Percentiles rank a stretch among this genome's conserved stretches.
These are phyloP conservation scores for Zaprionus kolodkinae DNA, from an alignment of 1,140 invertebrate genomes.

Conservation along the genomic window DNA sequence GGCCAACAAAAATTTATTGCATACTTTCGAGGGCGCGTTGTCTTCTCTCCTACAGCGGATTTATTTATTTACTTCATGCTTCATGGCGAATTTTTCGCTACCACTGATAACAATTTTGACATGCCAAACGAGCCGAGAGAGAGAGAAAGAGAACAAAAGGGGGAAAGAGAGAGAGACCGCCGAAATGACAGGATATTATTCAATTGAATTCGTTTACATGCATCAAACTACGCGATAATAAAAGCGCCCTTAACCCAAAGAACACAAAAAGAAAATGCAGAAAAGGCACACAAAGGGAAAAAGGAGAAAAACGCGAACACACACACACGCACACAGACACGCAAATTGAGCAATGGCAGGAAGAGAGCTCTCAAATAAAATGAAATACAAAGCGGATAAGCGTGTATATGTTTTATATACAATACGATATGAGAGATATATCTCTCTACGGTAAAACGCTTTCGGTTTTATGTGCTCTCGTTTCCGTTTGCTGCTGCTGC, in stretches of 20 bases:
- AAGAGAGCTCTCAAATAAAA: conserved; percentile 27
- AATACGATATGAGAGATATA: conserved; percentile 49
- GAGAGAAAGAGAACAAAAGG: not conserved
- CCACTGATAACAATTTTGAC: conserved; percentile 78
- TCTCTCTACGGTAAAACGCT: conserved; percentile 50
- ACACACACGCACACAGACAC: conserved; percentile 44
- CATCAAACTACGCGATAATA: conserved; percentile 81
- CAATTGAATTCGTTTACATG: conserved; percentile 83
- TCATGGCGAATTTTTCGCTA: conserved; percentile 63
- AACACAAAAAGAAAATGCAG: conserved; percentile 6
- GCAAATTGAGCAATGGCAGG: conserved; percentile 59
- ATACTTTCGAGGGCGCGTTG: conserved; percentile 52
- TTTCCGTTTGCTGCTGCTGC: conserved; percentile 36
- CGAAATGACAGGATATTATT: conserved; percentile 83
- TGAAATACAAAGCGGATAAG: conserved; percentile 6
- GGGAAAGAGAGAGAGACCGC: conserved; percentile 16
- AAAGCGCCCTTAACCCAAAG: conserved; percentile 65
- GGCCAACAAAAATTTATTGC: conserved; percentile 70
- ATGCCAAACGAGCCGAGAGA: conserved; percentile 49
- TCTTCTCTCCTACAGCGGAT: conserved; percentile 27
- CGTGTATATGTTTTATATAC: conserved; percentile 8
- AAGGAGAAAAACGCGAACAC: conserved; percentile 13
- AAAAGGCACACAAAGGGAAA: conserved; percentile 1
- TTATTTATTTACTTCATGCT: conserved; percentile 67
- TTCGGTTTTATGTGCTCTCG: conserved; percentile 45